Conservation (phyloP, 2,888 invertebrate species). For the Norana najaformis region DNA sequence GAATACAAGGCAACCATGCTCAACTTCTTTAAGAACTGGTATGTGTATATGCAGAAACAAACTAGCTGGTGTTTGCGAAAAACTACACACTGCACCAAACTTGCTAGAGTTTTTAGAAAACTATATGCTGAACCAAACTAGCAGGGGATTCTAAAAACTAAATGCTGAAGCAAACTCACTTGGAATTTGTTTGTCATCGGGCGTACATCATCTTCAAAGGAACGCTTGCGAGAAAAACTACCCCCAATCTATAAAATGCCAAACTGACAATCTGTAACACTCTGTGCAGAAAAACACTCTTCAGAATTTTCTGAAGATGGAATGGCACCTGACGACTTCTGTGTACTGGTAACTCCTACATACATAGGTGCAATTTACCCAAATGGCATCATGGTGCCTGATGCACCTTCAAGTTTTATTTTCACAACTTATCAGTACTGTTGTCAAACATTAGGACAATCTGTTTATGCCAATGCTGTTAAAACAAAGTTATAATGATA, state of each 20-base stretch:
- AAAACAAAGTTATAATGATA: no score
- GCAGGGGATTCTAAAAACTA: background rate
- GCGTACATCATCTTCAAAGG: background rate
- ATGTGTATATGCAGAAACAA: no score
- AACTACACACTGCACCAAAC: no score
- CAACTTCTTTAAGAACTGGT: no score
- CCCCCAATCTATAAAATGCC: background rate
- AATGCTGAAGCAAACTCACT: background rate
- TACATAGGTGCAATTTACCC: background rate
- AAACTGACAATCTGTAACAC: background rate
- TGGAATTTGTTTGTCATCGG: background rate
- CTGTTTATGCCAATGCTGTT: no score
- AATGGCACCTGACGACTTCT: background rate
- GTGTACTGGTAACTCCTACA: background rate
- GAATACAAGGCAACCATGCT: no score
- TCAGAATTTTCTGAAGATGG: background rate
- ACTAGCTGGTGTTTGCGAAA: no score
- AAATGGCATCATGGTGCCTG: background rate
- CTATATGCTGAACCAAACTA: background rate
- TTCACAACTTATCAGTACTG: no score
- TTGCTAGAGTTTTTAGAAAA: background rate
- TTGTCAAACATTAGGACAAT: no score
- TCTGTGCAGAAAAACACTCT: background rate
- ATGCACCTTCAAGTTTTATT: no score
- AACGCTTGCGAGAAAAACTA: no score